phyloP scores from a whole-genome alignment of 2,113 vertebrate species.

The Bubo blakistoni region DNA sequence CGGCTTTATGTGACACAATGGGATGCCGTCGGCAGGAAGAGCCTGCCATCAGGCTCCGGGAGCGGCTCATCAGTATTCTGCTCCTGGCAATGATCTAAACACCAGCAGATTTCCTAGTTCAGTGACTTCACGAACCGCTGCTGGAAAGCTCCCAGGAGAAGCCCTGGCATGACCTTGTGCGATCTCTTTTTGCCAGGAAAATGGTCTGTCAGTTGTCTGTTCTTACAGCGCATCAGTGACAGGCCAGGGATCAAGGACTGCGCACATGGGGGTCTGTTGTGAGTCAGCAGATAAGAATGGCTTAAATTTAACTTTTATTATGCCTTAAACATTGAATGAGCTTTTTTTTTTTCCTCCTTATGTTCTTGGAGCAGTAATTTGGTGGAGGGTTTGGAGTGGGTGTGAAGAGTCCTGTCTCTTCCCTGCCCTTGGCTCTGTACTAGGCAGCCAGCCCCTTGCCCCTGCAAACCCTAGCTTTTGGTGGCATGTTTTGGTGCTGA shows the following conservation, averaged over 20 bases:
- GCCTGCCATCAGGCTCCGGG: neutral
- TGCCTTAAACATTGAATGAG: neutral
- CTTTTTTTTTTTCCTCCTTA: neutral
- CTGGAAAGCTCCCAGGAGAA: neutral
- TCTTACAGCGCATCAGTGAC: neutral
- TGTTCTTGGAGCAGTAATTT: fast-evolving
- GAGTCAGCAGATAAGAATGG: neutral
- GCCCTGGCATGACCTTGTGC: neutral
- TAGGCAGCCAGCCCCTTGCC: fast-evolving
- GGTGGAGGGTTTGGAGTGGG: neutral
- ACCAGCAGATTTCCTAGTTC: neutral
- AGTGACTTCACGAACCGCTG: neutral
- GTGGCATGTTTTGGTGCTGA: neutral
- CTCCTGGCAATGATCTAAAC: neutral
- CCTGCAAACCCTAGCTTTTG: neutral
- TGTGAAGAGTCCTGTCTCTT: fast-evolving
- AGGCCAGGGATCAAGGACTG: neutral
- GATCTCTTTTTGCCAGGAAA: neutral
- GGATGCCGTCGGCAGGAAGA: neutral
- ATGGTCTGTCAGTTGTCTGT: neutral
- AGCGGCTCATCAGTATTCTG: neutral
- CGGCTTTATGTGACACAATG: fast-evolving
- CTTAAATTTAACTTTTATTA: neutral
- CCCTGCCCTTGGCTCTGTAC: neutral
- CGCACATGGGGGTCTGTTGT: neutral